phyloP scores from a whole-genome alignment of 2,888 invertebrate species.

The Amaurobius ferox region DNA sequence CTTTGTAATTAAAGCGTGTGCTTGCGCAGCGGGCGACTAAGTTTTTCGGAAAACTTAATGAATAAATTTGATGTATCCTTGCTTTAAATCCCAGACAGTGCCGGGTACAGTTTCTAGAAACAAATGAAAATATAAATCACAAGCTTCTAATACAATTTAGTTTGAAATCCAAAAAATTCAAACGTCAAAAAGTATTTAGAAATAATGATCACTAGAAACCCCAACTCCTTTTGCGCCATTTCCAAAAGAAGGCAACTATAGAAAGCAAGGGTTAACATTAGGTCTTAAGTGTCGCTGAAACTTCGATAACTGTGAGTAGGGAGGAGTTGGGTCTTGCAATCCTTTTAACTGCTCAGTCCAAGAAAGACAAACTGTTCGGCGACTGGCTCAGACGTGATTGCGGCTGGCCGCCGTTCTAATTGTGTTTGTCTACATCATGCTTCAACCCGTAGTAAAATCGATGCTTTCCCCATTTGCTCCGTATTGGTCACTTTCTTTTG shows the following conservation, averaged over 20 bases:
- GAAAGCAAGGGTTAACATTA: neutral
- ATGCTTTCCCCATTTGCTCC: constrained; percentile 4
- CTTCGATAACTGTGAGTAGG: neutral
- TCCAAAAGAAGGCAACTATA: neutral
- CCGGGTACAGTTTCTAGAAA: too few relatives aligned
- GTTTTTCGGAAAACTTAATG: too few relatives aligned
- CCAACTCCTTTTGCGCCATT: neutral
- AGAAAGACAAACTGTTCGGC: constrained; percentile 57
- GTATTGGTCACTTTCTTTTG: neutral
- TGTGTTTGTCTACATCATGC: constrained; percentile 69
- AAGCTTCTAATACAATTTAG: too few relatives aligned
- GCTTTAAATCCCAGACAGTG: too few relatives aligned
- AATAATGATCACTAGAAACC: too few relatives aligned
- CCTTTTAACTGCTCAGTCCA: constrained; percentile 55
- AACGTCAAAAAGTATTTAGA: too few relatives aligned
- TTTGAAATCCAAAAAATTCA: too few relatives aligned
- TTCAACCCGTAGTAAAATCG: constrained; percentile 31
- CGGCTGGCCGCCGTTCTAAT: constrained; percentile 68
- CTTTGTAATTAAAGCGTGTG: too few relatives aligned
- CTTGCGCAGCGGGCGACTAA: too few relatives aligned
- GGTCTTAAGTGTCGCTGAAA: constrained; percentile 63
- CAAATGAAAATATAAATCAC: too few relatives aligned
- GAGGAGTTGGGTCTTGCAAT: constrained; percentile 22
- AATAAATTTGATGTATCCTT: too few relatives aligned
- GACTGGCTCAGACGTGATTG: constrained; percentile 65